Conservation (phyloP, 2,888 invertebrate genomes). For the Tipula vernalis region DNA sequence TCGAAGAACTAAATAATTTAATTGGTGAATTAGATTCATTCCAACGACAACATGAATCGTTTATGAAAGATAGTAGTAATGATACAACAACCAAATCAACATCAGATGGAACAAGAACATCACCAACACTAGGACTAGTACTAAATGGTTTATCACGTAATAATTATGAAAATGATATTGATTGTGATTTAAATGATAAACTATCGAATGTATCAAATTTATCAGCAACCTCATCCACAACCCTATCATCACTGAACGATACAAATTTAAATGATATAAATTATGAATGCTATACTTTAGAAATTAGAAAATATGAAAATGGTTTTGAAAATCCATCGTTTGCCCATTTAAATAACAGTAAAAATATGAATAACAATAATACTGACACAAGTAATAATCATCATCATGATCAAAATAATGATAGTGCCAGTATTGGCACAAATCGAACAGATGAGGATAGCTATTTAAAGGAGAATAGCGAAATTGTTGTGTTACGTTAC, state of each 20-base stretch:
- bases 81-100: neutral
- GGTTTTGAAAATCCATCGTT: slow-evolving; percentile 35
- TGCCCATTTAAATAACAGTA: slow-evolving; percentile 27
- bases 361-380: slow-evolving; percentile 13
- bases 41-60: slow-evolving; percentile 36
- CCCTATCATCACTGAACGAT: slow-evolving; percentile 11
- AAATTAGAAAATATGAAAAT: slow-evolving; percentile 32
- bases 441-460: slow-evolving; percentile 27
- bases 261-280: slow-evolving; percentile 16
- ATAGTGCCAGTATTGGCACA: neutral
- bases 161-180: slow-evolving; percentile 6
- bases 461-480: slow-evolving; percentile 33
- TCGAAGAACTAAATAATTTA: slow-evolving; percentile 37
- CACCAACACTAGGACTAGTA: slow-evolving; percentile 15
- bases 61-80: slow-evolving; percentile 17
- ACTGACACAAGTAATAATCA: neutral
- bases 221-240: slow-evolving; percentile 11
- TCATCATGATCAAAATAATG: neutral
- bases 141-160: slow-evolving; percentile 5
- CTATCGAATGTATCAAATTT: slow-evolving; percentile 9
- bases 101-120: slow-evolving; percentile 14
- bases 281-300: slow-evolving; percentile 24
- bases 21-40: slow-evolving; percentile 38
- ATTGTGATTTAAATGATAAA: slow-evolving; percentile 10
- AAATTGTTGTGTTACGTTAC: slow-evolving; percentile 33